A percentile compares a stretch with the other conserved stretches of the same genome.
Evolutionary conservation across 2,888 invertebrate species (phyloP).

Genomic region (Diploptera punctata): DNA sequence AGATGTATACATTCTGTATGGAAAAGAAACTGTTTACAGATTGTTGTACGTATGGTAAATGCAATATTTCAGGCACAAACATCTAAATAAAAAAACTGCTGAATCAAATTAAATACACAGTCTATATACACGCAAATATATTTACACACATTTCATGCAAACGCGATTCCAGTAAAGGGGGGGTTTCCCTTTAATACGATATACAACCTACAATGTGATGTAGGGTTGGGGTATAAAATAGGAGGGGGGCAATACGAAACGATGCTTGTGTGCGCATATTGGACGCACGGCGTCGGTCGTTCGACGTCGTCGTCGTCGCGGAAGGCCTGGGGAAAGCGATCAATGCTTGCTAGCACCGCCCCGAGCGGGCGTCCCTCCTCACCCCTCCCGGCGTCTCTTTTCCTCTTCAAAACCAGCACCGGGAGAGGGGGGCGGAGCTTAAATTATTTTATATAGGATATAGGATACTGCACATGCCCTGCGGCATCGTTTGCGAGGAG

Average conservation of each 20-base stretch:
- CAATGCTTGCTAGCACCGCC: slow-evolving; percentile 32
- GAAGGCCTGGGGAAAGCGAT: slow-evolving; percentile 30
- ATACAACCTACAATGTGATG: neutral
- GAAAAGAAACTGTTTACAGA: slow-evolving; percentile 1
- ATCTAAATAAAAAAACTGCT: neutral
- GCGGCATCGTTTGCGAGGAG: slow-evolving; percentile 8
- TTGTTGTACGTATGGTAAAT: neutral
- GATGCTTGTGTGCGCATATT: slow-evolving; percentile 30
- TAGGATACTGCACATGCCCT: slow-evolving; percentile 28
- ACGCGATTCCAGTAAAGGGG: neutral
- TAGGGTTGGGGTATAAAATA: too few species aligned
- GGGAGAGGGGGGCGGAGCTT: slow-evolving; percentile 27
- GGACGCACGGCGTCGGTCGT: slow-evolving; percentile 29
- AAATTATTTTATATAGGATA: slow-evolving; percentile 29
- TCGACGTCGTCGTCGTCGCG: slow-evolving; percentile 10
- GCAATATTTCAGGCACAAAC: slow-evolving; percentile 2
- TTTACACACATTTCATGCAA: slow-evolving; percentile 5
- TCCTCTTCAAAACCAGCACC: slow-evolving; percentile 7
- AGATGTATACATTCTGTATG: too few species aligned
- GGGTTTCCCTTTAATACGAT: neutral
- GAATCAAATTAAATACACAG: slow-evolving; percentile 14
- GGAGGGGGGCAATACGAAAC: neutral
- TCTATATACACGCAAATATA: slow-evolving; percentile 5
- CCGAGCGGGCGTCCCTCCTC: slow-evolving; percentile 21
- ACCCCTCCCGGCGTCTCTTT: slow-evolving; percentile 19